Evolutionary conservation across 2,113 vertebrate species (phyloP), one percentile per base, ranked within the genome.

Genomic region (Rhipidura dahli): DNA sequence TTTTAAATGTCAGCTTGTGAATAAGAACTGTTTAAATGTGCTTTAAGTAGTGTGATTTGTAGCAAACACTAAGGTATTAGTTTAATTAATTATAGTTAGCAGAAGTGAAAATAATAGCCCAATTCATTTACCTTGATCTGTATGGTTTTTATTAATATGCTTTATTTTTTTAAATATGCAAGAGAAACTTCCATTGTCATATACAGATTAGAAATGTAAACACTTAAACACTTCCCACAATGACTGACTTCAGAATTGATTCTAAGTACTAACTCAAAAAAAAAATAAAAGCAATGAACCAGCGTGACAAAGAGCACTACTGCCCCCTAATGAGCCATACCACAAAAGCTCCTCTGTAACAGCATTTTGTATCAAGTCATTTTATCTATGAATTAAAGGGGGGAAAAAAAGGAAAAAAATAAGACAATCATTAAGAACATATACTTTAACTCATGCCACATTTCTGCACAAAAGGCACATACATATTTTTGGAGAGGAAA

Each of bases 251-350:
- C 82, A 96, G 86, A 97, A 96, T 31, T 93, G 93, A 96, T 93
- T 96, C 28, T 44, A 5, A 96, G 78, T 78, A 82, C 54, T 71
- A 91, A 56, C 84, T 85, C 83, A 40, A 94, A 94, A 93, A 87
- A n/a, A n/a, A n/a, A n/a, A n/a, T n/a, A n/a, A n/a, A 91, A 91
- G 23, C 83, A 23, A 91, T 81, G 51, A 83, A 83, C 64, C 54
- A 59, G 42, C 2, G 8, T 76, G 35, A 83, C 59, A 96, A 97
- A 98, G 97, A 86, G 49, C 95, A 93, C 94, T 97, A 96, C 95
- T 98, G 98, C 98, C 98, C 97, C 89, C 98, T 98, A 96, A 95
- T 61, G 98, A 96, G 35, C 9, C 42, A 90, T 59, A n/a, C 40
- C 28, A 70, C 28, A 71, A 91, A 81, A 60, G 33, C 50, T 33